A percentile compares a stretch with the other conserved stretches of the same genome.
Conservation (phyloP, 2,888 invertebrate species). For the Aphrophora alni region DNA sequence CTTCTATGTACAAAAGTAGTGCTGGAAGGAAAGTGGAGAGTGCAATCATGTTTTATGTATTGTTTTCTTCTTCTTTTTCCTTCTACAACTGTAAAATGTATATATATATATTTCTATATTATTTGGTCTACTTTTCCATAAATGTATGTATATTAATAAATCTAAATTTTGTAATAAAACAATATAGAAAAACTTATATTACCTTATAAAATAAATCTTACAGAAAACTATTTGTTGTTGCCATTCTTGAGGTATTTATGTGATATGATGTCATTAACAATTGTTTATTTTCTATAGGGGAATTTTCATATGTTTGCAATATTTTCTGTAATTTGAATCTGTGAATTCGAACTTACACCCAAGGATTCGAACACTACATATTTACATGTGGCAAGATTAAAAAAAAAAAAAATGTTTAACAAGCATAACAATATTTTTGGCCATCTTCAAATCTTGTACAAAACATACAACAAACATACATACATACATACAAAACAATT, state of each 20-base stretch:
- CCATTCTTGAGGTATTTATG: conserved; percentile 50
- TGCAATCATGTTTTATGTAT: not conserved
- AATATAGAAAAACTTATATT: conserved; percentile 34
- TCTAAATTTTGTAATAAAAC: conserved; percentile 18
- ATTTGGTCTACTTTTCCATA: conserved; percentile 16
- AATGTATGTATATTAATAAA: conserved; percentile 22
- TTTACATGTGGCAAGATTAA: conserved; percentile 2
- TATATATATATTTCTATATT: conserved; percentile 16
- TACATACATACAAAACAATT: conserved; percentile 21
- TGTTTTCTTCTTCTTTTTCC: not conserved
- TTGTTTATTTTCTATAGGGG: not conserved
- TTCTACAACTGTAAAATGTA: not conserved
- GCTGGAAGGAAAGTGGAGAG: not conserved
- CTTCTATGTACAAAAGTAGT: not conserved
- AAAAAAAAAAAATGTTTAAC: no score
- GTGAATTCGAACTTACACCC: not conserved
- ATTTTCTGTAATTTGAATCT: not conserved
- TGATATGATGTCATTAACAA: conserved; percentile 47
- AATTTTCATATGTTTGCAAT: not conserved
- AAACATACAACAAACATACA: conserved; percentile 38
- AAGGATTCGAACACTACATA: not conserved
- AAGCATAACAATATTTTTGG: conserved; percentile 30
- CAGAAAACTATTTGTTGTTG: conserved; percentile 23
- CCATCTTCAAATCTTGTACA: conserved; percentile 35
- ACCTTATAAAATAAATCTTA: conserved; percentile 32